These are phyloP conservation scores for Perdix hodgsoniae DNA, from an alignment of 2,797 vertebrate species.

Conservation along the genomic window DNA sequence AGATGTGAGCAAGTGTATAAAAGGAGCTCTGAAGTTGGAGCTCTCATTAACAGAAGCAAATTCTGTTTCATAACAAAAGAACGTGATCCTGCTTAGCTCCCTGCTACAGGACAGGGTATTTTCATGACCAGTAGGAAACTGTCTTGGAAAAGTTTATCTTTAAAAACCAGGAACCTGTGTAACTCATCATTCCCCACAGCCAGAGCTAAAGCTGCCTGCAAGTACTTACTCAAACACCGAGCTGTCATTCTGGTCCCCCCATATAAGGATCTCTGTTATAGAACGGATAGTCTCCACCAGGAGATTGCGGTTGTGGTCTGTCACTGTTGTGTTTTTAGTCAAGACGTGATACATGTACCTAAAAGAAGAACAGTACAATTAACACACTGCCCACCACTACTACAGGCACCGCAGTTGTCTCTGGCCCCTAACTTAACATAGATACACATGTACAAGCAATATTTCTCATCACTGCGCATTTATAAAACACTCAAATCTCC, in stretches of 20 bases:
- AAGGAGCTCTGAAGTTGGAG: neutral
- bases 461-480: neutral
- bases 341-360: constrained; percentile 97
- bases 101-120: neutral
- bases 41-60: neutral
- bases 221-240: constrained; percentile 96
- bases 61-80: neutral
- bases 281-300: constrained; percentile 98
- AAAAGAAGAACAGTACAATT: neutral
- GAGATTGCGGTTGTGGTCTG: constrained; percentile 95
- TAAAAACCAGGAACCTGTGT: neutral
- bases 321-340: constrained; percentile 97
- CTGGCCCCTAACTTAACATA: neutral
- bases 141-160: neutral
- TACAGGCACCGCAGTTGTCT: neutral
- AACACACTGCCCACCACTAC: neutral
- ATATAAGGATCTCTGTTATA: constrained; percentile 98
- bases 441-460: neutral
- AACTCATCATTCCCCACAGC: neutral
- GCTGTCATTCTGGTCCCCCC: constrained; percentile 99
- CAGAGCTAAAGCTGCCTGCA: neutral
- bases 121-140: neutral
- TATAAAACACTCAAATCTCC: neutral
- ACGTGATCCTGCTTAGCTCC: neutral
- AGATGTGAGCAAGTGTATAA: neutral